phyloP scores from a whole-genome alignment of 2,113 vertebrate species.

The Channa argus region DNA sequence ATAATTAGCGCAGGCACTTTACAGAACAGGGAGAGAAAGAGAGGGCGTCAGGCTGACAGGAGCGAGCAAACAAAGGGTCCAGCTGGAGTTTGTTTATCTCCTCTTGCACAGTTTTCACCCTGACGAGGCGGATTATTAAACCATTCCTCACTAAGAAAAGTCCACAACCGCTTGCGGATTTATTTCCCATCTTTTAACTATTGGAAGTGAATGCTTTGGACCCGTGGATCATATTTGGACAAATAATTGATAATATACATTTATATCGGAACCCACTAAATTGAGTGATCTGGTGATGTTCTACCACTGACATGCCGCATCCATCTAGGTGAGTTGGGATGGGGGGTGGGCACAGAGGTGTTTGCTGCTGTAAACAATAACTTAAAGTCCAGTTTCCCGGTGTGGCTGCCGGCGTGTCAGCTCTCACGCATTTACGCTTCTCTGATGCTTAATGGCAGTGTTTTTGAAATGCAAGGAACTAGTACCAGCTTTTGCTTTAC shows the following conservation, averaged over 20 bases:
- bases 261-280: too few relatives aligned
- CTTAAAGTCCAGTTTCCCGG: background rate
- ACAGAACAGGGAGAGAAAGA: too few relatives aligned
- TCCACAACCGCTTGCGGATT: constrained; percentile 14
- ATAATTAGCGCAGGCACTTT: too few relatives aligned
- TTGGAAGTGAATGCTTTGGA: background rate
- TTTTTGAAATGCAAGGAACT: background rate
- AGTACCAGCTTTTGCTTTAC: background rate
- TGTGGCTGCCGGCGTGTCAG: constrained; percentile 19
- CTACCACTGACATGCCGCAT: constrained; percentile 53
- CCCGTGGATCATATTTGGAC: constrained; percentile 7
- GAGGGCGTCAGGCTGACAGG: constrained; percentile 8
- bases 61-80: constrained; percentile 37
- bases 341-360: background rate
- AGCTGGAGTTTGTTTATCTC: constrained; percentile 34
- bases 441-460: background rate
- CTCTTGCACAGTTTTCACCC: constrained; percentile 3
- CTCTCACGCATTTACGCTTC: background rate
- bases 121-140: constrained; percentile 12
- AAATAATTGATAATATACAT: too few relatives aligned
- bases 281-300: constrained; percentile 25
- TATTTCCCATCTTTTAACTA: background rate
- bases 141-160: background rate
- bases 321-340: constrained; percentile 60
- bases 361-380: background rate